A percentile compares a stretch with the other conserved stretches of the same genome.
Evolutionary conservation across 2,888 invertebrate species (phyloP).

Genomic region (Oscheius myriophilus): DNA sequence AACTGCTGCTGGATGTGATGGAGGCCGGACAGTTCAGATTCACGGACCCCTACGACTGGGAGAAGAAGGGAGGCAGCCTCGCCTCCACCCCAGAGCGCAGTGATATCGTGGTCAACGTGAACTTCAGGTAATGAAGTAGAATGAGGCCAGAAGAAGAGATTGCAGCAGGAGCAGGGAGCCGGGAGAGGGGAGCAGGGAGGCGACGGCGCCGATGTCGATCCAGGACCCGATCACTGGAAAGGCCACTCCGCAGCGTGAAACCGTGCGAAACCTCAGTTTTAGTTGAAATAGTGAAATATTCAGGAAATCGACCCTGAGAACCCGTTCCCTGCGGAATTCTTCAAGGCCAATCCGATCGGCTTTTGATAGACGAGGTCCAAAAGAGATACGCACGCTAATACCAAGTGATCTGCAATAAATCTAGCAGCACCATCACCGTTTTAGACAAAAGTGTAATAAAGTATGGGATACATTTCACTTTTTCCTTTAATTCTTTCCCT

Average conservation of each 20-base stretch:
- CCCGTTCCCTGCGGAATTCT: constrained; percentile 27
- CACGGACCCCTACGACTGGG: constrained; percentile 49
- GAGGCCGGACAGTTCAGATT: constrained; percentile 47
- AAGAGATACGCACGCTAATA: too few relatives aligned
- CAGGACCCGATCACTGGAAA: constrained; percentile 15
- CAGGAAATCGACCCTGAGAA: constrained; percentile 10
- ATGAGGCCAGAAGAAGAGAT: not conserved
- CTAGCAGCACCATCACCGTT: too few relatives aligned
- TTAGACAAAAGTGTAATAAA: too few relatives aligned
- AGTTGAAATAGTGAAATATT: not conserved
- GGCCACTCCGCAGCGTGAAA: constrained; percentile 7
- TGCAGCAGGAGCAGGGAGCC: constrained; percentile 3
- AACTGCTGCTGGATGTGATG: constrained; percentile 43
- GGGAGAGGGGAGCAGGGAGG: not conserved
- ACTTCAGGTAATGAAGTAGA: not conserved
- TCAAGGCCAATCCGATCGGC: constrained; percentile 23
- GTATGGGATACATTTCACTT: too few relatives aligned
- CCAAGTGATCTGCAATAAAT: too few relatives aligned
- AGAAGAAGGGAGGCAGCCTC: constrained; percentile 9
- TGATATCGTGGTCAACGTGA: too few relatives aligned
- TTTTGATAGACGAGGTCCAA: constrained; percentile 10
- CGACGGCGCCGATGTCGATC: constrained; percentile 2
- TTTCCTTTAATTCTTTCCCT: not conserved
- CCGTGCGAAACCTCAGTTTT: too few relatives aligned
- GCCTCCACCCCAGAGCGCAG: not conserved